phyloP scores from a whole-genome alignment of 2,888 invertebrate species.

The Heterodera filipjevi region DNA sequence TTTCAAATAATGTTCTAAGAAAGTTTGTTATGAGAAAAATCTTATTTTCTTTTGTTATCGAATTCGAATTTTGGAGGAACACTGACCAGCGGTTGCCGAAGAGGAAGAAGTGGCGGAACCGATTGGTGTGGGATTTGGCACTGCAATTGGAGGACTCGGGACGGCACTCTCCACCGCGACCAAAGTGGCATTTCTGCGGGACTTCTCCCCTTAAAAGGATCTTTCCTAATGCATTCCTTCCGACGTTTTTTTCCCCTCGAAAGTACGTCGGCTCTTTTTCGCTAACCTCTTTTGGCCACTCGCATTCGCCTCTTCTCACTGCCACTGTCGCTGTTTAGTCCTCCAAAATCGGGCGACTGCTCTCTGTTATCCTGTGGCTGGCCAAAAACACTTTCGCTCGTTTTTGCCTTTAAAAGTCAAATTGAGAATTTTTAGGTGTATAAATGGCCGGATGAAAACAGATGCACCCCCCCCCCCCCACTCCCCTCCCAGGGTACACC shows the following conservation, averaged over 20 bases:
- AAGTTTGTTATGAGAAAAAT: too few relatives aligned
- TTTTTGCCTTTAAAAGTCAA: neutral
- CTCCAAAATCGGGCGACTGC: conserved; percentile 16
- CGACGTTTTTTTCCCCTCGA: too few relatives aligned
- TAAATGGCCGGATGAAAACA: too few relatives aligned
- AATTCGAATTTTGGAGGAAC: neutral
- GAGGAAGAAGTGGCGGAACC: neutral
- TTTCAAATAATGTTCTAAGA: too few relatives aligned
- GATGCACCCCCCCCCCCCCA: too few relatives aligned
- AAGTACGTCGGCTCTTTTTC: neutral
- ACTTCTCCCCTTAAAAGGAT: conserved; percentile 29
- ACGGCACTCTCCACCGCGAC: conserved; percentile 29
- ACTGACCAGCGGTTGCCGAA: neutral
- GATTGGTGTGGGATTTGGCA: neutral
- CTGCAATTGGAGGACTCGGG: neutral
- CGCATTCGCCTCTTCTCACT: neutral
- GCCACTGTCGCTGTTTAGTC: conserved; percentile 2
- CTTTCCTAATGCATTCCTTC: neutral
- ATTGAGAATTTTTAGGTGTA: too few relatives aligned
- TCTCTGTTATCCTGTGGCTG: conserved; percentile 12
- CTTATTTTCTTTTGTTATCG: too few relatives aligned
- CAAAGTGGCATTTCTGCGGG: conserved; percentile 30
- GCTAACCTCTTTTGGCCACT: conserved; percentile 18
- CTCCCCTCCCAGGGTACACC: too few relatives aligned
- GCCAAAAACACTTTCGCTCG: neutral